Base-by-base conservation (phyloP, 2,888 invertebrate species). In the Artemia sinica region DNA sequence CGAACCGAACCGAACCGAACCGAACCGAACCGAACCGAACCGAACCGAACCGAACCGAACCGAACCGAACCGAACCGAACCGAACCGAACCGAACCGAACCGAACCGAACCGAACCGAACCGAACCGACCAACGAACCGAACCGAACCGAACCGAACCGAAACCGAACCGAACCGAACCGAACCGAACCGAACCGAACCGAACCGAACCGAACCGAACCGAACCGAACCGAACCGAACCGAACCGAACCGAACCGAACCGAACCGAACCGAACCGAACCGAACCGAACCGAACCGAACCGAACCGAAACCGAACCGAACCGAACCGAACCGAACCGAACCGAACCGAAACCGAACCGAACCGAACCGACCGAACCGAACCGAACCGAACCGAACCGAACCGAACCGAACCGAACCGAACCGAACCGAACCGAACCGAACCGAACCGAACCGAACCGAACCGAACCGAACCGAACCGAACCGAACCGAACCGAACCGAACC, bases 251-350 rank as follows among this genome's bases (percentile, higher is more conserved):
- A 52, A 52, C n/a, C 12, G 52, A 52, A 52, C n/a, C 52, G 52
- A 52, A 52, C n/a, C 52, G 52, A 52, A 52, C n/a, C 52, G 52
- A 52, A 52, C n/a, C 12, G 52, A 52, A 52, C n/a, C 52, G 52
- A 52, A 52, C n/a, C 52, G 52, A 52, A 52, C n/a, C 52, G 52
- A 52, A 66, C 69, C 66, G 67, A 70, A 66, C 70, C 70, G 70
- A 70, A n/a, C n/a, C n/a, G n/a, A n/a, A n/a, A n/a, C n/a, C n/a
- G n/a, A n/a, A n/a, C n/a, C n/a, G n/a, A n/a, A n/a, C n/a, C n/a
- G n/a, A n/a, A n/a, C n/a, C n/a, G n/a, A n/a, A n/a, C n/a, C n/a
- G n/a, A n/a, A n/a, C n/a, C n/a, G n/a, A n/a, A n/a, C n/a, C n/a
- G n/a, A n/a, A n/a, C n/a, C n/a, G n/a, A n/a, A n/a, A n/a, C n/a